phyloP scores from a whole-genome alignment of 2,113 vertebrate species.

The Podiceps cristatus region DNA sequence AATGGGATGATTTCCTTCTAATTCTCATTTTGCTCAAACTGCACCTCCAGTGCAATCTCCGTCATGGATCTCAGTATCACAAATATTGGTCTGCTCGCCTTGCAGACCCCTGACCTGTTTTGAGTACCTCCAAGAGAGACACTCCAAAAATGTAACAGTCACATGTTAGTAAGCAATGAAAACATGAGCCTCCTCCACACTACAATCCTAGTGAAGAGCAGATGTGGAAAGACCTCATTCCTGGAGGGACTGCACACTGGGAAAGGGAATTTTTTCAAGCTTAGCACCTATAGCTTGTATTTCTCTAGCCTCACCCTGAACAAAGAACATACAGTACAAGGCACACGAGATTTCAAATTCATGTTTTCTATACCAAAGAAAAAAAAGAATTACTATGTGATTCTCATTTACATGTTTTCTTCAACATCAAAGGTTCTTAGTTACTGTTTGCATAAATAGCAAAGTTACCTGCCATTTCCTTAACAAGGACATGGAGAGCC shows the following conservation, averaged over 20 bases:
- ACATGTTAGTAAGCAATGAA: background rate
- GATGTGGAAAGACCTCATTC: background rate
- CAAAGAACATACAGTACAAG: fast-evolving
- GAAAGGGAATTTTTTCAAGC: background rate
- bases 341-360: background rate
- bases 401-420: background rate
- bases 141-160: background rate
- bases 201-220: background rate
- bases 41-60: background rate
- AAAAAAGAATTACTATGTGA: background rate
- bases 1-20: background rate
- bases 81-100: background rate
- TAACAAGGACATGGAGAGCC: background rate
- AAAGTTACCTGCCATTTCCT: background rate
- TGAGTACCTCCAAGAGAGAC: background rate
- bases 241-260: background rate
- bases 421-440: background rate
- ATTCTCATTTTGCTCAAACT: background rate
- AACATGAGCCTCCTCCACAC: background rate
- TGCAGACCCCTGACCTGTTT: background rate
- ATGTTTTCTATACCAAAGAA: background rate
- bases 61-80: background rate
- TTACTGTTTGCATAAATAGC: background rate
- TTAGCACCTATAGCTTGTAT: background rate
- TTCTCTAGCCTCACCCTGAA: background rate